Evolutionary conservation across 2,113 vertebrate species (phyloP), one percentile per base, ranked within the genome.

Genomic region (Sander vitreus): DNA sequence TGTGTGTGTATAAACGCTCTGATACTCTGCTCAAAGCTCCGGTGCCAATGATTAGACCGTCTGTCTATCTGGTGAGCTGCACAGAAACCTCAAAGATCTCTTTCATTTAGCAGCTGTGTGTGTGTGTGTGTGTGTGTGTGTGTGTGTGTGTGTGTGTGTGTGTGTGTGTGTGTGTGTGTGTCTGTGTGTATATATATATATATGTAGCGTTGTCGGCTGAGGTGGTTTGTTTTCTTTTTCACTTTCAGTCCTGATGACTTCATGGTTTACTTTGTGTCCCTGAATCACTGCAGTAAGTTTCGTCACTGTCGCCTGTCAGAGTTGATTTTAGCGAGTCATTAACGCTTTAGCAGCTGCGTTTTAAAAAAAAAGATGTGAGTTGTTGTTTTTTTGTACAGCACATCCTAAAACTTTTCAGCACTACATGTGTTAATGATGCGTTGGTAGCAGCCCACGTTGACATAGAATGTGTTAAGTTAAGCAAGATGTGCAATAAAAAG

Each of bases 21-120:
- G 27, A 64, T n/a, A 6, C 68, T 76, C 51, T 51, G 73, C 82
- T 81, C 73, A 73, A 30, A 53, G 70, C 63, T 74, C 79, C 55
- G 55, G 80, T 86, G 86, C 82, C 89, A 86, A 79, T 66, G 75
- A 91, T 92, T 88, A 89, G 66, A 62, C 64, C 12, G 53, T 79
- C 87, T 86, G 65, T 89, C 80, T 53, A 88, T 92, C 83, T 86
- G 36, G 36, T 39, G 67, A 75, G 80, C 78, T 63, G 69, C 39
- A 27, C 18, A 15, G 21, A 69, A 55, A 70, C 79, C 67, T 94
- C 85, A 94, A 82, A 93, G 91, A 83, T 90, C 67, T 78, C 87
- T 90, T 94, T 94, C 89, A 93, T 90, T 89, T 62, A 47, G 54
- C 43, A 78, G 77, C 51, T 18, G 18, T 70, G 27, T 1, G 0